phyloP scores from a whole-genome alignment of 1,140 invertebrate species.

The Drosophila sp. region DNA sequence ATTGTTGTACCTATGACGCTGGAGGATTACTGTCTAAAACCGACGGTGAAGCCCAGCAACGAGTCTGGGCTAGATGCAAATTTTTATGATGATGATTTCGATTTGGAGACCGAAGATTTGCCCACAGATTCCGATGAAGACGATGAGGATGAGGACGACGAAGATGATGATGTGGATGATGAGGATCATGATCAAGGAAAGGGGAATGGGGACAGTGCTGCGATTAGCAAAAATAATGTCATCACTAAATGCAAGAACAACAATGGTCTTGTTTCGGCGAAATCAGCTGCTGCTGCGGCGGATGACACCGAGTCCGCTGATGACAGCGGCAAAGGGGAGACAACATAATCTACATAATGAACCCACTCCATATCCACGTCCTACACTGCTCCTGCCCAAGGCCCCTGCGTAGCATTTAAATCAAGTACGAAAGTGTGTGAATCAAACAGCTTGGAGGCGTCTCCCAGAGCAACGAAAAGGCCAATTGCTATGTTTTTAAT shows the following conservation, averaged over 20 bases:
- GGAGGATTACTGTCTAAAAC: conserved; percentile 99
- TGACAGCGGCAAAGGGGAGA: conserved; percentile 84
- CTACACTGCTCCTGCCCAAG: conserved; percentile 38
- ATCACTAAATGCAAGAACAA: conserved; percentile 70
- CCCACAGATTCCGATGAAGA: conserved; percentile 91
- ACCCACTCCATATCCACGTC: not conserved
- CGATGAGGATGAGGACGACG: conserved; percentile 86
- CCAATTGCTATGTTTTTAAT: conserved; percentile 15
- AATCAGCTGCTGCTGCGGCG: conserved; percentile 34
- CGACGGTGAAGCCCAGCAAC: conserved; percentile 91
- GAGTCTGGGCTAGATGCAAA: conserved; percentile 92
- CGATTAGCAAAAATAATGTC: conserved; percentile 42
- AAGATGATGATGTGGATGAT: conserved; percentile 81
- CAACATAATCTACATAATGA: conserved; percentile 70
- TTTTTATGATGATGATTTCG: conserved; percentile 97
- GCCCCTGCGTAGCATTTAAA: conserved; percentile 52
- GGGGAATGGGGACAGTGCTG: conserved; percentile 43
- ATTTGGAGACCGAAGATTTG: conserved; percentile 91
- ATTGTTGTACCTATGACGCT: conserved; percentile 98
- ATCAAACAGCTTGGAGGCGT: conserved; percentile 28
- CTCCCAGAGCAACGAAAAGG: not conserved
- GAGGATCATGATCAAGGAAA: conserved; percentile 29
- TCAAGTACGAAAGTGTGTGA: conserved; percentile 13
- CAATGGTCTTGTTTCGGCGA: conserved; percentile 54
- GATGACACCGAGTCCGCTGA: conserved; percentile 75